Percentiles rank a stretch among this genome's conserved stretches.
Conservation (phyloP, 2,797 vertebrate genomes). For the Labroides dimidiatus region DNA sequence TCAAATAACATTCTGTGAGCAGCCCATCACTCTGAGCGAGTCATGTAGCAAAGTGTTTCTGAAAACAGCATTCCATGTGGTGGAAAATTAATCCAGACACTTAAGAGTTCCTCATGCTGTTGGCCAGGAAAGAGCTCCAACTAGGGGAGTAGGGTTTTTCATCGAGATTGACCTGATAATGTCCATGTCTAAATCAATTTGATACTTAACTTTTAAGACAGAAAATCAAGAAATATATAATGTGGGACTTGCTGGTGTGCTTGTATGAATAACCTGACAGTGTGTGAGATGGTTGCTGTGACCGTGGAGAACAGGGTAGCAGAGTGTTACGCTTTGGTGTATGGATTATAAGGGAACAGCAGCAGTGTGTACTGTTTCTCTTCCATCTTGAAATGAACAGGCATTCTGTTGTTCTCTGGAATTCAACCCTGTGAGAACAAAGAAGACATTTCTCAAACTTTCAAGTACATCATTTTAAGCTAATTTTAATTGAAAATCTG, state of each 20-base stretch:
- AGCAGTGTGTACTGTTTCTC: constrained; percentile 37
- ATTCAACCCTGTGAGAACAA: constrained; percentile 69
- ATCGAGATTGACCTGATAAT: constrained; percentile 3
- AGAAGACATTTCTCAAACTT: neutral
- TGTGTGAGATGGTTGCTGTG: constrained; percentile 18
- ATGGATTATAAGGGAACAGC: constrained; percentile 53
- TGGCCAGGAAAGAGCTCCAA: neutral
- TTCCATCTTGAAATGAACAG: constrained; percentile 65
- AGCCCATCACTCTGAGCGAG: neutral
- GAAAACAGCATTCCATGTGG: neutral
- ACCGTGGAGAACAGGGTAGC: constrained; percentile 28
- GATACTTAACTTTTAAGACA: constrained; percentile 29
- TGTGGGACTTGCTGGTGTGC: neutral
- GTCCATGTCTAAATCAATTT: constrained; percentile 16
- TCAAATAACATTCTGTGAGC: neutral
- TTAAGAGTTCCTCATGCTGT: constrained; percentile 8
- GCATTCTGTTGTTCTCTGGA: constrained; percentile 34
- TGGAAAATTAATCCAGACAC: neutral
- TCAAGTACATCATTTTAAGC: neutral
- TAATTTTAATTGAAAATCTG: neutral
- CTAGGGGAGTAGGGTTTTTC: neutral
- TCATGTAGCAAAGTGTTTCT: constrained; percentile 5
- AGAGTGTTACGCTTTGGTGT: constrained; percentile 49
- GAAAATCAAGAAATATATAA: constrained; percentile 27
- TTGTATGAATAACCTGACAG: constrained; percentile 10